Percentiles rank a stretch among this genome's conserved stretches.
Conservation (phyloP, 2,888 invertebrate species). For the Auanema freiburgensis region DNA sequence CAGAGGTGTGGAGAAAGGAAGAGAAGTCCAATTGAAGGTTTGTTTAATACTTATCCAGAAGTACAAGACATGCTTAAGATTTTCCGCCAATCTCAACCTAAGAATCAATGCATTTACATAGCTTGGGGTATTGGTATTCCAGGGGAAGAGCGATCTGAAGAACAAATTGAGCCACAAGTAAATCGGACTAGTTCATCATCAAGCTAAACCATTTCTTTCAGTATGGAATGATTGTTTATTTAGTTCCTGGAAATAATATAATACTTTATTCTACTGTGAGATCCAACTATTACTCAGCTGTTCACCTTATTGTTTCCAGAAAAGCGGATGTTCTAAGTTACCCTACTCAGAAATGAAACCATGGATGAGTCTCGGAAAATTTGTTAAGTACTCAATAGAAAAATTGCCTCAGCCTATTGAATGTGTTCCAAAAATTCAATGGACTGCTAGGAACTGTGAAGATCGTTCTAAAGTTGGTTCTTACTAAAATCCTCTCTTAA, state of each 20-base stretch:
- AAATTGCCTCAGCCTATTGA: neutral
- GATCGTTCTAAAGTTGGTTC: slow-evolving; percentile 14
- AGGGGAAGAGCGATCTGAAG: neutral
- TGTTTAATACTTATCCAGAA: neutral
- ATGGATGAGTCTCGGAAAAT: too few species aligned
- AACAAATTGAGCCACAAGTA: neutral
- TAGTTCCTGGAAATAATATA: neutral
- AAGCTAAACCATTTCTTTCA: neutral
- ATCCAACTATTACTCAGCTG: neutral
- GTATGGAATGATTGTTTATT: neutral
- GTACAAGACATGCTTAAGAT: slow-evolving; percentile 21
- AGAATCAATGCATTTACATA: slow-evolving; percentile 45
- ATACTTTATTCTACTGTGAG: neutral
- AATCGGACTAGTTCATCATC: neutral
- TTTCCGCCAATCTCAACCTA: slow-evolving; percentile 48
- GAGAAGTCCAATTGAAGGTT: slow-evolving; percentile 21
- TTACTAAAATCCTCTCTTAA: too few species aligned
- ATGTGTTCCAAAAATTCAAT: slow-evolving; percentile 15
- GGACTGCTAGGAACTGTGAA: slow-evolving; percentile 16
- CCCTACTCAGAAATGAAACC: too few species aligned
- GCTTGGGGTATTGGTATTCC: slow-evolving; percentile 30
- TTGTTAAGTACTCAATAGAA: too few species aligned
- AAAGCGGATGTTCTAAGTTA: too few species aligned
- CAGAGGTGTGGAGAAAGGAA: slow-evolving; percentile 33
- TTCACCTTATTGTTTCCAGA: too few species aligned